Base-by-base conservation (phyloP, 2,113 vertebrate species). In the Apistogramma diplotaenia region DNA sequence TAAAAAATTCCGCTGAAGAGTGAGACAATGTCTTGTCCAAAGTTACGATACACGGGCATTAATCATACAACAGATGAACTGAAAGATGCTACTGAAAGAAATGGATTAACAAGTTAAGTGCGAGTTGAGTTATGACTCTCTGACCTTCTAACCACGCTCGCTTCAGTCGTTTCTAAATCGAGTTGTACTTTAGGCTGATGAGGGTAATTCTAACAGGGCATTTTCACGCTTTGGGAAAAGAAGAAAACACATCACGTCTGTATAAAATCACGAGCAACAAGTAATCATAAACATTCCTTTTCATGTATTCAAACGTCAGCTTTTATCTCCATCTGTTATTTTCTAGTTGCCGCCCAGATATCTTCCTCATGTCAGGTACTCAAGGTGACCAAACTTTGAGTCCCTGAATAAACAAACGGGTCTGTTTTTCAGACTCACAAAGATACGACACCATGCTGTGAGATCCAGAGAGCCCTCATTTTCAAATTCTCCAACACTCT, bases 101-200 rank as follows among this genome's bases (percentile, higher is more conserved):
- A 87, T 79, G 78, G 84, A 90, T 90, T 87, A 93, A 92, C 92
- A 92, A 93, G 93, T 93, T 93, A 92, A 94, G 92, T 93, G 92
- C 81, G 57, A 71, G 80, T 82, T 94, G 87, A 91, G 83, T 87
- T 91, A 86, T 82, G 72, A 55, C 90, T 90, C 43, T 78, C 33
- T 89, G 92, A 93, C 93, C 90, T 85, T 72, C 19, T 72, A 60
- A 49, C 71, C 79, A 76, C 75, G 88, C 79, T 67, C 40, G 53
- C 37, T 78, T 83, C 31, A 79, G 67, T 60, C 43, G 35, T 59
- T 78, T 78, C 77, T 71, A 81, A 81, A 70, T 85, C 71, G 84
- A 85, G 77, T 71, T 74, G 59, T 79, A 33, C 15, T 86, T 90
- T 62, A 87, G 88, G 74, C 70, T 7, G 67, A 76, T 72, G 12